A percentile compares a stretch with the other conserved stretches of the same genome.
These are phyloP conservation scores for Aporophyla lueneburgensis DNA, from an alignment of 2,888 invertebrate species.

Conservation along the genomic window DNA sequence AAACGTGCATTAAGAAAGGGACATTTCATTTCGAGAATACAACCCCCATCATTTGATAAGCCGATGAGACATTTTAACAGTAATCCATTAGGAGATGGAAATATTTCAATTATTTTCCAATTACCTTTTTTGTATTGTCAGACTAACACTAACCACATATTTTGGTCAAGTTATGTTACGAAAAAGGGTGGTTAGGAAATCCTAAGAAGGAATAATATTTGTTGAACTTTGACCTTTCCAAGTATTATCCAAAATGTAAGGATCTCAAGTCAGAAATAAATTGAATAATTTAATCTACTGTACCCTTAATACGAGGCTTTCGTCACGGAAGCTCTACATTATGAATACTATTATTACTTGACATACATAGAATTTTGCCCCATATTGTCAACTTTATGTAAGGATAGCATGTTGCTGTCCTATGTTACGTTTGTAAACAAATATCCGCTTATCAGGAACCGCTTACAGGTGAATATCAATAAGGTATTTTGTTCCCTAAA, in stretches of 20 bases:
- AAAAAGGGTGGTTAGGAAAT: not conserved
- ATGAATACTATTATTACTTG: constrained; percentile 56
- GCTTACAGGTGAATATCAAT: constrained; percentile 52
- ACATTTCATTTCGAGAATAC: constrained; percentile 87
- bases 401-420: constrained; percentile 49
- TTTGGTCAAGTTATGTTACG: constrained; percentile 5
- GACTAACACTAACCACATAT: constrained; percentile 25
- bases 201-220: not conserved
- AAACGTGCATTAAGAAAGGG: constrained; percentile 81
- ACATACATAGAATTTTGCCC: constrained; percentile 46
- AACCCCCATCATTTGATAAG: constrained; percentile 89
- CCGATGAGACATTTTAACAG: constrained; percentile 86
- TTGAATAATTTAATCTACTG: constrained; percentile 54
- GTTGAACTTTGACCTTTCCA: constrained; percentile 30
- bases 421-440: constrained; percentile 50
- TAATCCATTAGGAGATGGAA: constrained; percentile 84
- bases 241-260: constrained; percentile 32
- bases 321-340: constrained; percentile 54
- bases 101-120: constrained; percentile 81
- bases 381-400: constrained; percentile 59
- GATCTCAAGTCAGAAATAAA: constrained; percentile 43
- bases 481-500: constrained; percentile 45
- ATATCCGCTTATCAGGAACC: constrained; percentile 37
- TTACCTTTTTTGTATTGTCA: constrained; percentile 64
- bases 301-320: constrained; percentile 44